Evolutionary conservation across 2,888 invertebrate genomes (phyloP).

Genomic region (Sepiola atlantica): DNA sequence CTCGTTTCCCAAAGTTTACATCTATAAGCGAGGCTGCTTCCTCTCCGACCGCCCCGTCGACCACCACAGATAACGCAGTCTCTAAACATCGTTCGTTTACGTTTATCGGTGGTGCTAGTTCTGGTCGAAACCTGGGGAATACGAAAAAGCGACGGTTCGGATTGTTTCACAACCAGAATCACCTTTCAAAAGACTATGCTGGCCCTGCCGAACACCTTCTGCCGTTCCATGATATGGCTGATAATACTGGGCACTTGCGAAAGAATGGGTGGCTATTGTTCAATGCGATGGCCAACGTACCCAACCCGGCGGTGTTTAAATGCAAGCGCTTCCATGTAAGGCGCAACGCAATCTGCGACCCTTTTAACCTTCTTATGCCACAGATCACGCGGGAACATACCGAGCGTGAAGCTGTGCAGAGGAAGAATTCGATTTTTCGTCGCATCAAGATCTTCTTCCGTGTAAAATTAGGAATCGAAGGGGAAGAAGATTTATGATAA

Average conservation of each 20-base stretch:
- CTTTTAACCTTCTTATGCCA: constrained; percentile 23
- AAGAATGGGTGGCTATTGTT: background rate
- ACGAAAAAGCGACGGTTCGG: background rate
- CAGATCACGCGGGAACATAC: background rate
- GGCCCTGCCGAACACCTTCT: background rate
- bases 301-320: background rate
- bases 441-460: background rate
- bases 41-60: background rate
- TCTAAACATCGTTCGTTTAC: background rate
- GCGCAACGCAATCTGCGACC: constrained; percentile 20
- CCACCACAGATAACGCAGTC: background rate
- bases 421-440: background rate
- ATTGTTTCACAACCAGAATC: background rate
- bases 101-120: background rate
- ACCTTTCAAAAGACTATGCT: background rate
- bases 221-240: background rate
- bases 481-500: constrained; percentile 16
- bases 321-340: constrained; percentile 33
- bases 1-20: background rate
- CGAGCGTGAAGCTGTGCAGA: background rate
- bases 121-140: background rate
- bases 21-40: background rate
- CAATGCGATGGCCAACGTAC: background rate
- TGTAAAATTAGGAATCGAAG: constrained; percentile 33
- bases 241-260: no score